Percentiles rank a stretch among this genome's conserved stretches.
These are phyloP conservation scores for Clarias pachynema DNA, from an alignment of 2,797 vertebrate species.

Conservation along the genomic window DNA sequence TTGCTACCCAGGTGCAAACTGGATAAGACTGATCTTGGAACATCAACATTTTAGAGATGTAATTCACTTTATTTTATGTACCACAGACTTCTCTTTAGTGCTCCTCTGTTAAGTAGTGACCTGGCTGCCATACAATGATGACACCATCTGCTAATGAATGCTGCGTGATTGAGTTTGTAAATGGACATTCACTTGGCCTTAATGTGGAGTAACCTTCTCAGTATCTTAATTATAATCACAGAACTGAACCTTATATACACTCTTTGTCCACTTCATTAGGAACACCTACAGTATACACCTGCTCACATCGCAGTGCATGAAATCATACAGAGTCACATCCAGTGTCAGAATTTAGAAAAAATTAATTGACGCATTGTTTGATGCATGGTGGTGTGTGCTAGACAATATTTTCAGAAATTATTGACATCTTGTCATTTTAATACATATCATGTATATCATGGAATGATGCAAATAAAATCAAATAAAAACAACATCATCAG, in stretches of 20 bases:
- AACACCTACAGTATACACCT: neutral
- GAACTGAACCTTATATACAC: neutral
- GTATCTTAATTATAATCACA: neutral
- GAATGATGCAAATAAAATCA: neutral
- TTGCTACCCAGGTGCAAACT: neutral
- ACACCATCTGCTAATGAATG: constrained; percentile 17
- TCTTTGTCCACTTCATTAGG: neutral
- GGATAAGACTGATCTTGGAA: neutral
- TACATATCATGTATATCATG: neutral
- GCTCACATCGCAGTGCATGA: neutral
- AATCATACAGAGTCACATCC: neutral
- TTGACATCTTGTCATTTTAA: neutral
- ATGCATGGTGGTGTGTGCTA: neutral
- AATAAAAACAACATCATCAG: neutral
- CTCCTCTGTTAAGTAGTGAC: neutral
- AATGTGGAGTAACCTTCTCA: neutral
- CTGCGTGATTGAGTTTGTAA: constrained; percentile 36
- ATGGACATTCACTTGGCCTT: neutral
- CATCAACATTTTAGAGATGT: neutral
- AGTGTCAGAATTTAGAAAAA: neutral
- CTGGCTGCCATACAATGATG: neutral
- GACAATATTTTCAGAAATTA: neutral
- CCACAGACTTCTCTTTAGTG: neutral
- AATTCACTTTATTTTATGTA: neutral
- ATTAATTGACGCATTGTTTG: neutral